Base-by-base conservation (phyloP, 2,113 vertebrate species). In the Saguinus imperator region DNA sequence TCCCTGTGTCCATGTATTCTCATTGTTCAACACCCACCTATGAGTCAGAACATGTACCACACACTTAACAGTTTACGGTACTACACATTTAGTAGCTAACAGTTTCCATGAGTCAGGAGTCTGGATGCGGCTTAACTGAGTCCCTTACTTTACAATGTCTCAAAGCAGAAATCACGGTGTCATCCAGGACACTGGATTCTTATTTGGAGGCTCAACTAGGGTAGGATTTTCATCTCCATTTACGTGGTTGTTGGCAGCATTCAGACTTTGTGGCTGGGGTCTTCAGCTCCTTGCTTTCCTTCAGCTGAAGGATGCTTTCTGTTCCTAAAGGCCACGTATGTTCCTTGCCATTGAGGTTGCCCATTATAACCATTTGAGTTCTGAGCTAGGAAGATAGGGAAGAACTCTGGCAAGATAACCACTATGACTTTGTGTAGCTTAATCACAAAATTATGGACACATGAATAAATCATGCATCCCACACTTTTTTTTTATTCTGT, bases 301-400 rank as follows among this genome's bases (percentile, higher is more conserved):
- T 50, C 29, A 25, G 0, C n/a, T 76, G 57, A 14, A 84, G 11
- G 29, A 16, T 23, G 29, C 18, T 48, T 83, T 87, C 11, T 18
- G 5, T 17, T 37, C 25, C 40, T 72, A n/a, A 32, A 76, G 32
- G 4, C 12, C 20, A 23, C 10, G 1, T 79, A 9, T 27, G 2
- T 25, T 87, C 4, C 25, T 40, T 58, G 35, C 1, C 25, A 48
- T 0, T 23, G 18, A 2, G 13, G n/a, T 21, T 84, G 21, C 12
- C 11, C 16, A 25, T 2, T 6, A 3, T 37, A 20, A 29, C 1
- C 3, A 7, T 48, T 20, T 58, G 6, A n/a, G 10, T 35, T 20
- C 8, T 87, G 48, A 48, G 17, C 12, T 20, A 48, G 21, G 8
- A 75, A 37, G 18, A 1, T 1, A n/a, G 18, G n/a, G 32, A 66